A percentile compares a stretch with the other conserved stretches of the same genome.
phyloP scores from a whole-genome alignment of 2,113 vertebrate genomes.

The Grammatotria lemairii region DNA sequence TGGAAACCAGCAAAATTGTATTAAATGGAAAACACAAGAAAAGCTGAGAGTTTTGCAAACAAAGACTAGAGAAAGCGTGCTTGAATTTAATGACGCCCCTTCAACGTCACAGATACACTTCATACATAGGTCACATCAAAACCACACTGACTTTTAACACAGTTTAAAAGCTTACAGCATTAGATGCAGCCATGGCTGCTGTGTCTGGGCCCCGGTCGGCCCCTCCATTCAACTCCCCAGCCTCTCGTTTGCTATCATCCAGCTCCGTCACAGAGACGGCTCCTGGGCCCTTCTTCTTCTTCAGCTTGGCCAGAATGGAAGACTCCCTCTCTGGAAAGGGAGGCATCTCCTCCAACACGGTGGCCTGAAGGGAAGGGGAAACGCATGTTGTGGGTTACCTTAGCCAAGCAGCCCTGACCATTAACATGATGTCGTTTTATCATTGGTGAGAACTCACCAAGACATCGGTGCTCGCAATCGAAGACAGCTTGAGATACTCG shows the following conservation, averaged over 20 bases:
- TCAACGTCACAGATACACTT: too few relatives aligned
- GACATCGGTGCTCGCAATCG: constrained; percentile 88
- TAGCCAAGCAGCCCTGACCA: not conserved
- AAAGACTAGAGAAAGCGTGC: not conserved
- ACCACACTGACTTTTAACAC: too few relatives aligned
- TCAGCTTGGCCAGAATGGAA: constrained; percentile 87
- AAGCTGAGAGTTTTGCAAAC: not conserved
- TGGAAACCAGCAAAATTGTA: constrained; percentile 31
- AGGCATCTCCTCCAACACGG: constrained; percentile 91
- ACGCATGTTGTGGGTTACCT: not conserved
- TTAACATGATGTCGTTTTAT: not conserved
- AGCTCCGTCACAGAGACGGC: constrained; percentile 76
- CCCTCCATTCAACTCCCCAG: constrained; percentile 82
- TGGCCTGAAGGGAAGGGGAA: constrained; percentile 69
- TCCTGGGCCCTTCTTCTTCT: constrained; percentile 89
- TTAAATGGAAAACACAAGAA: not conserved
- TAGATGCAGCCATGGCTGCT: constrained; percentile 72
- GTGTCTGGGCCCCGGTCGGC: constrained; percentile 66
- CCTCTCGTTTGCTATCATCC: constrained; percentile 82
- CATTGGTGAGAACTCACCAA: constrained; percentile 72
- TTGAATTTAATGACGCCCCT: too few relatives aligned
- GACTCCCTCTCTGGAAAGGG: constrained; percentile 91
- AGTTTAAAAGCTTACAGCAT: too few relatives aligned
- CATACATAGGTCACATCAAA: too few relatives aligned
- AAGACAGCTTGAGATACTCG: constrained; percentile 90